Conservation (phyloP, 2,113 vertebrate species). For the Prolemur simus region DNA sequence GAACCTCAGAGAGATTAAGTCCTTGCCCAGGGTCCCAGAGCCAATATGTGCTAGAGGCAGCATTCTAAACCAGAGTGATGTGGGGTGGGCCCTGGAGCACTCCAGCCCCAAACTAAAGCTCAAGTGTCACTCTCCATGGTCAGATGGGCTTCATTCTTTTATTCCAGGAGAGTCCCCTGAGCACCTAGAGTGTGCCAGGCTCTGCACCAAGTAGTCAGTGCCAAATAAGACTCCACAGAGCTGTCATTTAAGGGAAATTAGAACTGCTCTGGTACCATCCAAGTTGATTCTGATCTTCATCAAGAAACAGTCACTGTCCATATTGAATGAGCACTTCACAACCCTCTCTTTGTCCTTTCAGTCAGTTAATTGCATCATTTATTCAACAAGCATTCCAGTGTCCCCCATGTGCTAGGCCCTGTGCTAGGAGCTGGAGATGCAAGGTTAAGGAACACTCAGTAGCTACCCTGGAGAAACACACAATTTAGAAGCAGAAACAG, state of each 20-base stretch:
- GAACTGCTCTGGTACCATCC: neutral
- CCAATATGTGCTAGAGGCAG: neutral
- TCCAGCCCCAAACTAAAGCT: slow-evolving; percentile 13
- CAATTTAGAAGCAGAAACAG: neutral
- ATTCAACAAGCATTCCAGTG: neutral
- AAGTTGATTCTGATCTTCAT: neutral
- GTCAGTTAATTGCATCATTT: neutral
- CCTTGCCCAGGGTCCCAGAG: neutral
- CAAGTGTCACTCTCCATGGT: neutral
- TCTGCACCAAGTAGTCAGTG: neutral
- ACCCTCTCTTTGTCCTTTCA: neutral
- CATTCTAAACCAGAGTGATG: neutral
- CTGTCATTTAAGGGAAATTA: neutral
- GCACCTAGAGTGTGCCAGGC: neutral
- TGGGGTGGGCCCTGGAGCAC: neutral
- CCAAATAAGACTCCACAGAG: neutral
- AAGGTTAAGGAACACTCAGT: neutral
- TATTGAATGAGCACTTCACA: neutral
- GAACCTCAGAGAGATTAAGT: neutral
- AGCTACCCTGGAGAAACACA: neutral
- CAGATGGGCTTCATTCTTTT: neutral
- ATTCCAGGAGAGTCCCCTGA: neutral
- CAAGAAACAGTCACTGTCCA: neutral
- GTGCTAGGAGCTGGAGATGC: neutral
- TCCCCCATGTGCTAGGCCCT: neutral